phyloP scores from a whole-genome alignment of 2,888 invertebrate species.

The Hyppa rectilinea region DNA sequence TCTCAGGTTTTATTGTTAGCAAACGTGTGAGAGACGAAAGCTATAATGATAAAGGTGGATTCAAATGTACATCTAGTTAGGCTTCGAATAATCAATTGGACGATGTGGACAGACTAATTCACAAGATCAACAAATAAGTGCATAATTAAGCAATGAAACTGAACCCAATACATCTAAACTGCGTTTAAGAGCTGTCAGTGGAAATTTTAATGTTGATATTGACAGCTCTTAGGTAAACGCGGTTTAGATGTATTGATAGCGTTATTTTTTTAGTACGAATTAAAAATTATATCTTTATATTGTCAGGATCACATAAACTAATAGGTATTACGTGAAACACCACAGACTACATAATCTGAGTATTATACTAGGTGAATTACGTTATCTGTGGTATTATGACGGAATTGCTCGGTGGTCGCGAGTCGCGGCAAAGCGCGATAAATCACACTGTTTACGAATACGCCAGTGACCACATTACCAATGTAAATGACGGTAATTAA shows the following conservation, averaged over 20 bases:
- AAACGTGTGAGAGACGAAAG: too few species aligned
- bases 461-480: constrained; percentile 29
- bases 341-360: background rate
- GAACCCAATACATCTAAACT: too few species aligned
- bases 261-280: too few species aligned
- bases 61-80: background rate
- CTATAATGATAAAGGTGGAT: too few species aligned
- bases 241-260: too few species aligned
- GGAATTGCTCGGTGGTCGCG: background rate
- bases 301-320: background rate
- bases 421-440: constrained; percentile 32
- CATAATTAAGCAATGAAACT: too few species aligned
- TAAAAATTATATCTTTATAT: too few species aligned
- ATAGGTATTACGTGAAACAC: background rate
- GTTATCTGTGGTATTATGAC: background rate
- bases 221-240: too few species aligned
- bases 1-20: too few species aligned
- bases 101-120: background rate
- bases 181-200: too few species aligned
- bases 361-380: too few species aligned
- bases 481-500: constrained; percentile 31
- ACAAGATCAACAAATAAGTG: background rate
- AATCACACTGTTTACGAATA: constrained; percentile 41
- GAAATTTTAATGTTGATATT: too few species aligned
- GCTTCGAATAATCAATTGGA: background rate